Percentiles rank a stretch among this genome's conserved stretches.
Conservation (phyloP, 2,888 invertebrate genomes). For the Euplagia quadripunctaria region DNA sequence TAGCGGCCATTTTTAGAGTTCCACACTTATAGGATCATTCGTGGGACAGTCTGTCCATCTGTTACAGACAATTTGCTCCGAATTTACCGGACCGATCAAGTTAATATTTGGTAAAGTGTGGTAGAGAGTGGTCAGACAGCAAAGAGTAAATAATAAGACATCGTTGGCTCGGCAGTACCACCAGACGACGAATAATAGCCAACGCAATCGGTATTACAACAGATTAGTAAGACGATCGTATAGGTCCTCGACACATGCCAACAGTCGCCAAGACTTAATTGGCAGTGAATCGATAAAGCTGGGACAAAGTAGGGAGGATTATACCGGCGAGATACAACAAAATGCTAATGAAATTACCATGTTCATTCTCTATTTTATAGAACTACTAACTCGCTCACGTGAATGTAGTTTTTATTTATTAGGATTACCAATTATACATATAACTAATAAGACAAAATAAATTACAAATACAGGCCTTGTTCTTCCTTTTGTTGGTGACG, state of each 20-base stretch:
- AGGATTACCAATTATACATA: too few species aligned
- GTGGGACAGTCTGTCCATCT: too few species aligned
- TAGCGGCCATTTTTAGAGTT: too few species aligned
- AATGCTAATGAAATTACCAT: constrained; percentile 11
- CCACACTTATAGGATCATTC: too few species aligned
- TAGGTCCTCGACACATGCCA: constrained; percentile 17
- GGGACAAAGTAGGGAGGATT: constrained; percentile 16
- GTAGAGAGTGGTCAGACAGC: too few species aligned
- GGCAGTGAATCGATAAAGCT: constrained; percentile 33
- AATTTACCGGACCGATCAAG: too few species aligned
- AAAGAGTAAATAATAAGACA: constrained; percentile 3
- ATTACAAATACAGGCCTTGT: too few species aligned
- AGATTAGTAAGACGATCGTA: constrained; percentile 5
- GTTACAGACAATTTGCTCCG: too few species aligned
- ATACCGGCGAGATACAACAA: neutral
- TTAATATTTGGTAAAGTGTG: too few species aligned
- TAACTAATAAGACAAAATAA: too few species aligned
- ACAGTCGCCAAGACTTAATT: constrained; percentile 25
- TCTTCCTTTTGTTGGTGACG: too few species aligned
- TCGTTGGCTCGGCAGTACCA: neutral
- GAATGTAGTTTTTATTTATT: too few species aligned
- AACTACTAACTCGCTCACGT: neutral
- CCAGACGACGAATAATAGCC: neutral
- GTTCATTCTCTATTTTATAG: neutral
- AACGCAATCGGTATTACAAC: constrained; percentile 4